Percentiles rank a stretch among this genome's conserved stretches.
phyloP scores from a whole-genome alignment of 2,888 invertebrate genomes.

The Agrilus biguttatus region DNA sequence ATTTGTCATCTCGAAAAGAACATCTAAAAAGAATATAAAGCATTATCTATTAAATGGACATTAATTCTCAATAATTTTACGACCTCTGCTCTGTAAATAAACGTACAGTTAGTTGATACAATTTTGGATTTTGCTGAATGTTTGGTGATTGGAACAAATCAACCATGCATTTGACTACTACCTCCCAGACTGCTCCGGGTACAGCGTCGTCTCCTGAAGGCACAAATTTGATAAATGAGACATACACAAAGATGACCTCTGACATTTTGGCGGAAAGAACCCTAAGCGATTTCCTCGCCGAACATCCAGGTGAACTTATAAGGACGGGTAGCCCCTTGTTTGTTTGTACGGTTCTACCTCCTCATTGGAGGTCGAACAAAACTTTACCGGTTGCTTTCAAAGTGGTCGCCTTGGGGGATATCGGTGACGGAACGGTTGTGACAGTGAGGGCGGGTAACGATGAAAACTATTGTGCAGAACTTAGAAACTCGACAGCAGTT shows the following conservation, averaged over 20 bases:
- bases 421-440: conserved; percentile 87
- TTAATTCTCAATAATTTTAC: too few species aligned
- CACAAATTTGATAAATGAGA: conserved; percentile 60
- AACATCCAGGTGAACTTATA: conserved; percentile 85
- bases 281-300: conserved; percentile 68
- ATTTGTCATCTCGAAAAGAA: too few species aligned
- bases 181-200: conserved; percentile 36
- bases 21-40: too few species aligned
- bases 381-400: conserved; percentile 92
- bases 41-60: too few species aligned
- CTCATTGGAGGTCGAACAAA: conserved; percentile 96
- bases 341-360: conserved; percentile 81
- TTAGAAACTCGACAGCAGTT: conserved; percentile 83
- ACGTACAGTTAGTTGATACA: background rate
- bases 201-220: conserved; percentile 57
- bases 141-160: conserved; percentile 23
- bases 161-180: conserved; percentile 34
- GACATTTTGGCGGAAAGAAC: conserved; percentile 74
- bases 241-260: conserved; percentile 64
- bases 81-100: too few species aligned
- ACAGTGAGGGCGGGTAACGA: conserved; percentile 92
- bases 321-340: conserved; percentile 92
- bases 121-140: conserved; percentile 14
- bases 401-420: conserved; percentile 82
- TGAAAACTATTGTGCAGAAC: conserved; percentile 89